Base-by-base conservation (phyloP, 1,140 invertebrate species). In the Eumaeus atala region DNA sequence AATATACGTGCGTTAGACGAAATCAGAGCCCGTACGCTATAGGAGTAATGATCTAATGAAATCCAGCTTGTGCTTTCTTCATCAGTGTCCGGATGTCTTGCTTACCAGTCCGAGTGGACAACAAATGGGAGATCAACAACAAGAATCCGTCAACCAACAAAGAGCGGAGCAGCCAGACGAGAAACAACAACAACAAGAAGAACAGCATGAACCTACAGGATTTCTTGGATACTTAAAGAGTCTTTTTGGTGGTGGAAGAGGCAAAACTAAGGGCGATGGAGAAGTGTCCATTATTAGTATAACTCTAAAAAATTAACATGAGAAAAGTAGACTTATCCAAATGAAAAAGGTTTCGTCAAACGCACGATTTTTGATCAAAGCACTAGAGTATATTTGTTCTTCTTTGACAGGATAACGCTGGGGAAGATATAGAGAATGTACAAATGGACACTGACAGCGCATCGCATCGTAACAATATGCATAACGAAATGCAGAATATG, bases 51-150 rank as follows among this genome's bases (percentile, higher is more conserved):
- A 72, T 77, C 76, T 82, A 81, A 79, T 84, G 77, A 82, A 79
- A 28, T 70, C 81, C 72, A 84, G 81, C 74, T 72, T 84, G 75
- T 82, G 65, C 77, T 84, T 84, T 84, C 56, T 81, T 78, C 75
- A 80, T 82, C 77, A 84, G 81, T 61, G 70, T 70, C 74, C 54
- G 54, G 73, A 68, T 58, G 64, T 76, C 44, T 51, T 77, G 61
- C 58, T 66, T 54, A 71, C 65, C 11, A 59, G 53, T 9, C 58
- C 56, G 17, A 59, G 51, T 12, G 59, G 56, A 44, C 54, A 56
- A 16, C 51, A 61, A 9, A 42, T n/a, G n/a, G 11, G 17, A 51
- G n/a, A 53, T 44, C 52, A 59, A 14, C 47, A 58, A 8, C 54
- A 58, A 61, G 38, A 48, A 44, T 34, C 14, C 33, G 12, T 50